phyloP scores from a whole-genome alignment of 2,113 vertebrate species.

The Lampris megalopsis region DNA sequence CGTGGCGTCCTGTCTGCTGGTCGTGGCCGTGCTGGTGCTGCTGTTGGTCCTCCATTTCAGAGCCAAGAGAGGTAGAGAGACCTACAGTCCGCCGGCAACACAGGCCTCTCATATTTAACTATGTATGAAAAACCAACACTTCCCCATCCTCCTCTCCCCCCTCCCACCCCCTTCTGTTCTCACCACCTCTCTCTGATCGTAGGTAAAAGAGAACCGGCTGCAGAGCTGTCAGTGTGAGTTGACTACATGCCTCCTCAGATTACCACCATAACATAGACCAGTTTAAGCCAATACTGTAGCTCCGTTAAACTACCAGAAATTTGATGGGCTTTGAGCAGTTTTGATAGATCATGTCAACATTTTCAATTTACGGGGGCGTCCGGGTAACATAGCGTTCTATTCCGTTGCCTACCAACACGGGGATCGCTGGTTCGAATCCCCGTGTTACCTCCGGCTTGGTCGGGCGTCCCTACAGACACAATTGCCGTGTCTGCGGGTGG shows the following conservation, averaged over 20 bases:
- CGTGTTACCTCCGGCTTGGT: no score
- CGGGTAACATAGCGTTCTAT: no score
- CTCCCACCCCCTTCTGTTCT: constrained; percentile 42
- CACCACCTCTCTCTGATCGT: constrained; percentile 73
- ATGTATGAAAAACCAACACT: constrained; percentile 56
- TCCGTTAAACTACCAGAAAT: no score
- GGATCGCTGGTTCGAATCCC: no score
- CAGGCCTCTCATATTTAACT: constrained; percentile 65
- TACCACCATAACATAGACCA: constrained; percentile 29
- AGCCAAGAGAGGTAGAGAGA: constrained; percentile 81
- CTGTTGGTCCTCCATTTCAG: constrained; percentile 58
- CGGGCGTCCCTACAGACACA: no score
- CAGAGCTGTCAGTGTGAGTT: constrained; percentile 86
- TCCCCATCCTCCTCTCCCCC: constrained; percentile 15
- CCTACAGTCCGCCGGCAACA: constrained; percentile 68
- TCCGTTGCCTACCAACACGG: no score
- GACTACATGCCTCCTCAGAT: constrained; percentile 65
- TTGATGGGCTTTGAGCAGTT: no score
- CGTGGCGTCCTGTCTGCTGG: constrained; percentile 51
- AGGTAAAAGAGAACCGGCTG: constrained; percentile 78
- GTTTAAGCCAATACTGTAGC: background rate
- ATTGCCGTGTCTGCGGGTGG: no score
- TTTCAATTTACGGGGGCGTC: no score
- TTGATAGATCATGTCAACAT: no score
- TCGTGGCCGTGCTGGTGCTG: constrained; percentile 37